Evolutionary conservation across 2,888 invertebrate species (phyloP), one percentile per base, ranked within the genome.

Genomic region (Cerceris ruficornis): DNA sequence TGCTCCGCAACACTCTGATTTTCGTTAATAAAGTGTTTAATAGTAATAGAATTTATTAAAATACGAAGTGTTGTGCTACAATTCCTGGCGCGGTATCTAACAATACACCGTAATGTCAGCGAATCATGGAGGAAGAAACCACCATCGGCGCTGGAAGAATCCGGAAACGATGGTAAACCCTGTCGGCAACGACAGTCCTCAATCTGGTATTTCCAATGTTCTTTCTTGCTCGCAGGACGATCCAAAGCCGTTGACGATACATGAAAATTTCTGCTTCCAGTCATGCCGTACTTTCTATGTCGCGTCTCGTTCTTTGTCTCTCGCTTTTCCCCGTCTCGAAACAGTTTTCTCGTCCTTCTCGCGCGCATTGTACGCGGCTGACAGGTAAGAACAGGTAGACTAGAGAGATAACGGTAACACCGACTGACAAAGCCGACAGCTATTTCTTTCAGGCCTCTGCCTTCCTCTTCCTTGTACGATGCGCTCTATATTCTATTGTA

Each of bases 341-440:
- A 70, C 64, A 52, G 75, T 69, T 54, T 61, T 15, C 69, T 52
- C 61, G 54, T 69, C 46, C 52, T 61, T 61, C 58, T 39, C 11
- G 28, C 41, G 41, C 65, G 43, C 15, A 78, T 78, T 79, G 78
- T 73, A 62, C 6, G 43, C 50, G 28, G 50, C 61, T 52, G 60
- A 69, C 55, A 55, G 59, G 61, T 15, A 75, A 62, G 72, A 81
- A 73, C 75, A 83, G 72, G 80, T 77, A 75, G 77, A 86, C 61
- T 46, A 71, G 68, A 69, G 71, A 86, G 84, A 77, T 85, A 85
- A 85, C 84, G 84, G 86, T 77, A 85, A 79, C 75, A 62, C 62
- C 79, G 77, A 72, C 75, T 77, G 84, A 78, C 86, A 79, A 81
- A 77, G 82, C 77, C 69, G 77, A 84, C 77, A 77, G 75, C 67